A percentile compares a stretch with the other conserved stretches of the same genome.
phyloP scores from a whole-genome alignment of 1,140 invertebrate species.

The Drosophila sp. region DNA sequence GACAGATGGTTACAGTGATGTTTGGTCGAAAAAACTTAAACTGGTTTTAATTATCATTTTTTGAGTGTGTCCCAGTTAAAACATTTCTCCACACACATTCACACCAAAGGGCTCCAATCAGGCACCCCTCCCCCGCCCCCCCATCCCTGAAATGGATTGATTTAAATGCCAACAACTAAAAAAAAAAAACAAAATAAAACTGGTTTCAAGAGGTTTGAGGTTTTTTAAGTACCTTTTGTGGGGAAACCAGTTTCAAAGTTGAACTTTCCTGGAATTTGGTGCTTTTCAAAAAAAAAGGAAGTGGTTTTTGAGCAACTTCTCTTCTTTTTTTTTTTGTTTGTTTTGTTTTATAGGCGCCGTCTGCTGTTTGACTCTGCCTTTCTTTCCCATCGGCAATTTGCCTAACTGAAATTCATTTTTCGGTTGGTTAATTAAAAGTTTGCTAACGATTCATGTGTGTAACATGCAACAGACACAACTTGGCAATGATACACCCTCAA shows the following conservation, averaged over 20 bases:
- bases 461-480: conserved; percentile 33
- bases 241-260: conserved; percentile 68
- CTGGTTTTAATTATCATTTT: conserved; percentile 71
- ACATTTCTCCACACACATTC: conserved; percentile 67
- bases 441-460: conserved; percentile 32
- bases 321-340: background rate
- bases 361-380: background rate
- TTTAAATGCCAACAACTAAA: conserved; percentile 56
- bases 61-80: conserved; percentile 74
- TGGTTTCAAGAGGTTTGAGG: conserved; percentile 23
- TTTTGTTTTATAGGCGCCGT: too few species aligned
- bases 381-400: conserved; percentile 31
- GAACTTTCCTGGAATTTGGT: conserved; percentile 73
- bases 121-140: background rate
- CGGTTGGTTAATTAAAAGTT: conserved; percentile 61
- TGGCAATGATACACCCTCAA: conserved; percentile 2
- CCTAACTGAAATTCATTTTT: conserved; percentile 31
- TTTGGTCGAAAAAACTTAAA: conserved; percentile 47
- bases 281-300: conserved; percentile 16
- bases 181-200: conserved; percentile 34
- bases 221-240: conserved; percentile 17
- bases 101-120: background rate
- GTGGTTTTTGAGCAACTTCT: conserved; percentile 4
- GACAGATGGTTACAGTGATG: conserved; percentile 26
- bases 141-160: conserved; percentile 50